Base-by-base conservation (phyloP, 2,797 vertebrate genomes). In the Chiropotes sagulatus region DNA sequence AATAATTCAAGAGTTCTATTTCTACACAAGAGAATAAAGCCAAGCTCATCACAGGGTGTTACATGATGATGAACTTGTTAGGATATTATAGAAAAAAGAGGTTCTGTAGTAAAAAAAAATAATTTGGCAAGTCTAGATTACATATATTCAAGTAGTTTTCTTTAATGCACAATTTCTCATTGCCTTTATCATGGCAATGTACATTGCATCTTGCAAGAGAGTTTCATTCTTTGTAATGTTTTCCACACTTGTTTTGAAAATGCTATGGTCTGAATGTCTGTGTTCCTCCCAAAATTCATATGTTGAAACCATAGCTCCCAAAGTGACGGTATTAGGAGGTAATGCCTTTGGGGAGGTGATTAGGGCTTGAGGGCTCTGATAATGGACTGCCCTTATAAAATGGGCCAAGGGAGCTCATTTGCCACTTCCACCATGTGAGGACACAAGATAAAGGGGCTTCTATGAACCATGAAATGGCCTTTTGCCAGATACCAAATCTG, bases 1-100 rank as follows among this genome's bases (percentile, higher is more conserved):
- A 90, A 79, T 58, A 93, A 94, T 91, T 87, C 36, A 88, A 93
- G 61, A 90, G 26, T 92, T 88, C 20, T 76, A 82, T 94, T 90
- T 82, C 26, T 93, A 80, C 28, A 76, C 84, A 83, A 92, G 30
- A 85, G 22, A 83, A 80, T 78, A 73, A 94, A 87, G 82, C 28
- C 82, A 89, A 90, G 7, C 7, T 87, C 61, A 84, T 82, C 70
- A 57, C 11, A 86, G 28, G 26, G 48, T 81, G 22, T 36, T 84
- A 41, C 22, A 11, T 61, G n/a, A 52, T 78, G 5, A 48, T 15
- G 72, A 83, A 6, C 7, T 46, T 92, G 44, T 81, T 88, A 78
- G 19, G 15, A 50, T 88, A 30, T 12, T 72, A 72, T 9, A 13
- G 44, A 88, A 36, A 92, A 94, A 96, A 89, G 24, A 54, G 7